These are phyloP conservation scores for Naja naja DNA, from an alignment of 2,113 vertebrate genomes.

Conservation along the genomic window DNA sequence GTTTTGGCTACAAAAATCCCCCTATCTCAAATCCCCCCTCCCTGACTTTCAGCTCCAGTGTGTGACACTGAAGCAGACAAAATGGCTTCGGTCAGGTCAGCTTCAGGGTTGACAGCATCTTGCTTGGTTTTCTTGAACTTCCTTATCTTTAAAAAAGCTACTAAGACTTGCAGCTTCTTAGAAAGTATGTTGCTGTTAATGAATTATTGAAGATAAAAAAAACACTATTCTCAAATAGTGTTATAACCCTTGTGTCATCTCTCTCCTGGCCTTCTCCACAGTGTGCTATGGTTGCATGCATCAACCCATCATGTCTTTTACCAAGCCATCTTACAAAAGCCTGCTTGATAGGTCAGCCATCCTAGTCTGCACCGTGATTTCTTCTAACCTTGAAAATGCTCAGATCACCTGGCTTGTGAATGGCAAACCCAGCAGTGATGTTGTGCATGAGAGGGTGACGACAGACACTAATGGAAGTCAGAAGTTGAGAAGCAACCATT, in stretches of 20 bases:
- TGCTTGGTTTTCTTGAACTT: background rate
- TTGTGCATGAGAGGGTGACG: too few relatives aligned
- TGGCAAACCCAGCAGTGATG: background rate
- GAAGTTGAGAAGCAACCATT: background rate
- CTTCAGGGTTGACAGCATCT: background rate
- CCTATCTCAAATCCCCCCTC: too few relatives aligned
- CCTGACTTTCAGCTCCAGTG: too few relatives aligned
- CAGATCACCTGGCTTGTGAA: constrained; percentile 6
- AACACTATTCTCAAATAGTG: background rate
- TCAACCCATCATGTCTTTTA: background rate
- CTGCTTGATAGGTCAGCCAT: background rate
- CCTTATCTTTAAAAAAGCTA: background rate
- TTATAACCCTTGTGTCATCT: background rate
- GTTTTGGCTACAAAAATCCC: too few relatives aligned
- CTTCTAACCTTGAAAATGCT: background rate
- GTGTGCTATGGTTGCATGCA: background rate
- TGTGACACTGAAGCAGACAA: too few relatives aligned
- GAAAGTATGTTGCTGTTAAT: background rate
- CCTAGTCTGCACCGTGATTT: background rate
- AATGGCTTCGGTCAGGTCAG: too few relatives aligned
- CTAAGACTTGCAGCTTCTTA: background rate
- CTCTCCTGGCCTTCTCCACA: background rate
- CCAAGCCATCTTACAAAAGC: background rate
- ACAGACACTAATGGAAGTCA: background rate
- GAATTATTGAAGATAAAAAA: background rate